Evolutionary conservation across 1,140 invertebrate genomes (phyloP).

Genomic region (Papilio polyxenes): DNA sequence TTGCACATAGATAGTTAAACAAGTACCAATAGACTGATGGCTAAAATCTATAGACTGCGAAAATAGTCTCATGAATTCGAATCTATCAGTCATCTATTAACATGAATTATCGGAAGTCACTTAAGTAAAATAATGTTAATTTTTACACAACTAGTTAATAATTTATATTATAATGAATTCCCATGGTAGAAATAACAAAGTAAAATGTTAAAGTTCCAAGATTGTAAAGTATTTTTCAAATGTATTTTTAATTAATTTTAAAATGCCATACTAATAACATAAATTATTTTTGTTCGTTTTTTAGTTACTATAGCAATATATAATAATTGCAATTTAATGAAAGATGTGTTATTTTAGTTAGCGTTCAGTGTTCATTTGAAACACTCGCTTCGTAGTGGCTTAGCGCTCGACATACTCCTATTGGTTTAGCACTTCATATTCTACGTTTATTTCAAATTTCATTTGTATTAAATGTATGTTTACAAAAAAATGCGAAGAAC

Average conservation of each 20-base stretch:
- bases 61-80: not conserved
- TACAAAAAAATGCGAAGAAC: not conserved
- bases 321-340: too few relatives aligned
- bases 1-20: slow-evolving; percentile 4
- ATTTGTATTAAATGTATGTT: not conserved
- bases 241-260: too few relatives aligned
- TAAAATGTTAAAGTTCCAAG: too few relatives aligned
- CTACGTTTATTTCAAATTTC: not conserved
- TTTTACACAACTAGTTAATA: not conserved
- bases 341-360: not conserved
- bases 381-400: not conserved
- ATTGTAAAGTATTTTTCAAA: too few relatives aligned
- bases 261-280: too few relatives aligned
- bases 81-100: not conserved
- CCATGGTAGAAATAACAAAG: too few relatives aligned
- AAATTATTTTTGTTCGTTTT: not conserved
- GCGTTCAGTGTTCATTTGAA: slow-evolving; percentile 6
- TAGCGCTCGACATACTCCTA: slow-evolving; percentile 14
- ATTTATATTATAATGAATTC: too few relatives aligned
- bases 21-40: not conserved
- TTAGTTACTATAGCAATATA: not conserved
- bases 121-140: not conserved
- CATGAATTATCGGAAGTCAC: not conserved
- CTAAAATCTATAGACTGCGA: not conserved
- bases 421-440: slow-evolving; percentile 11